Conservation (phyloP, 2,797 vertebrate genomes). For the Lepidocolaptes lacrymiger region DNA sequence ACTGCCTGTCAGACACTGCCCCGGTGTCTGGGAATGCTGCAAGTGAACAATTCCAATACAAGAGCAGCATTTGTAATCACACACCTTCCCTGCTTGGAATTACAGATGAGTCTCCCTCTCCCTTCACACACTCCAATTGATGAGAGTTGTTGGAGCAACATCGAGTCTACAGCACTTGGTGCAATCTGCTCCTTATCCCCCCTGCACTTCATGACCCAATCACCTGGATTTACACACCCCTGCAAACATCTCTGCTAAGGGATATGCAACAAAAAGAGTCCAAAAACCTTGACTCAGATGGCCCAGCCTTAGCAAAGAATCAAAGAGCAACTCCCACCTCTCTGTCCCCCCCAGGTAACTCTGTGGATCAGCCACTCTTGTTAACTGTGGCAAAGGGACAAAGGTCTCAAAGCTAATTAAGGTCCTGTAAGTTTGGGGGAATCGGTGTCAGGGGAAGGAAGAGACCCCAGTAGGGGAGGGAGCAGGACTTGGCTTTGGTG, state of each 20-base stretch:
- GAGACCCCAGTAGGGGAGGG: background rate
- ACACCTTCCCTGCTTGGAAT: background rate
- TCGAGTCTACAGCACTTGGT: fast-evolving
- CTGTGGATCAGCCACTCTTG: background rate
- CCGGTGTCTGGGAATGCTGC: fast-evolving
- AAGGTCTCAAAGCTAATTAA: background rate
- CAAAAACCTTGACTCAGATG: background rate
- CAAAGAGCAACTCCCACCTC: background rate
- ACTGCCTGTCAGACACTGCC: fast-evolving
- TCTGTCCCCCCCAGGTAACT: background rate
- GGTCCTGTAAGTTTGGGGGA: background rate
- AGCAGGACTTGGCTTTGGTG: background rate
- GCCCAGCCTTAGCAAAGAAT: background rate
- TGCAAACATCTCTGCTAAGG: background rate
- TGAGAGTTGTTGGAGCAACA: background rate
- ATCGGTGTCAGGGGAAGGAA: background rate
- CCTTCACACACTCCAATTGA: fast-evolving
- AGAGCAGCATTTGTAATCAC: background rate
- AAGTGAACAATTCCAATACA: fast-evolving
- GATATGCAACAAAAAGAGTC: background rate
- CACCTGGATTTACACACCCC: background rate
- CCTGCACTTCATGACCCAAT: background rate
- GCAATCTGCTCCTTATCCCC: background rate
- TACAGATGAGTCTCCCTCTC: background rate
- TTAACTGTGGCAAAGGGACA: too few relatives aligned